Evolutionary conservation across 2,888 invertebrate genomes (phyloP).

Genomic region (Macrostomum cliftonense): DNA sequence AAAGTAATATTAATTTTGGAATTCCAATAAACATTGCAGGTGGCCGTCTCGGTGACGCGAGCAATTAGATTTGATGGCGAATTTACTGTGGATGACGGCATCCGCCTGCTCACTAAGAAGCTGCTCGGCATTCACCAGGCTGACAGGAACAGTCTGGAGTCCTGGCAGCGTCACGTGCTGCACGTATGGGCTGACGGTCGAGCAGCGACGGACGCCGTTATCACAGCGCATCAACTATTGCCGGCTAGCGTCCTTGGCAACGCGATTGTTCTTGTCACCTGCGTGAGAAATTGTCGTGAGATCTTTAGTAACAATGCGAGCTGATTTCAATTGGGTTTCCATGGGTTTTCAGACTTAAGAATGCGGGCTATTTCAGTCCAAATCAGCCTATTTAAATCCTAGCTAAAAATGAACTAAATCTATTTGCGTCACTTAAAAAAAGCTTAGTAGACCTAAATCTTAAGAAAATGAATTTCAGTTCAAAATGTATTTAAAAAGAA

Average conservation of each 20-base stretch:
- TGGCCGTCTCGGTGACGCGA: slow-evolving; percentile 32
- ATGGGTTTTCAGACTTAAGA: too few relatives aligned
- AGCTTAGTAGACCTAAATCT: too few relatives aligned
- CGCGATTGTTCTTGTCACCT: slow-evolving; percentile 26
- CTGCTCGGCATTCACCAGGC: slow-evolving; percentile 28
- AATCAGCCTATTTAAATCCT: too few relatives aligned
- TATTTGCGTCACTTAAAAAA: too few relatives aligned
- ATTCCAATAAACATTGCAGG: too few relatives aligned
- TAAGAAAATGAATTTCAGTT: too few relatives aligned
- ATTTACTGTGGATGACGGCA: slow-evolving; percentile 22
- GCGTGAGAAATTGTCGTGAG: slow-evolving; percentile 14
- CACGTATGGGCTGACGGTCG: slow-evolving; percentile 28
- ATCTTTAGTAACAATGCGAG: slow-evolving; percentile 30
- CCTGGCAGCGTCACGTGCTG: slow-evolving; percentile 30
- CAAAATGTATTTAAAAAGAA: too few relatives aligned
- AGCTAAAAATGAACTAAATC: too few relatives aligned
- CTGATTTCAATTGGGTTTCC: too few relatives aligned
- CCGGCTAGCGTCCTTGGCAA: slow-evolving; percentile 18
- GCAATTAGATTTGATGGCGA: slow-evolving; percentile 26
- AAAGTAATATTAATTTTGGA: too few relatives aligned
- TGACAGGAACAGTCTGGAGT: slow-evolving; percentile 21
- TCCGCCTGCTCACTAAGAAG: slow-evolving; percentile 24
- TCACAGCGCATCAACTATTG: slow-evolving; percentile 18
- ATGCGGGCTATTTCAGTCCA: too few relatives aligned
- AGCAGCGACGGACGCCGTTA: slow-evolving; percentile 20